Base-by-base conservation (phyloP, 23 tunicate genomes). In the Styela clava region DNA sequence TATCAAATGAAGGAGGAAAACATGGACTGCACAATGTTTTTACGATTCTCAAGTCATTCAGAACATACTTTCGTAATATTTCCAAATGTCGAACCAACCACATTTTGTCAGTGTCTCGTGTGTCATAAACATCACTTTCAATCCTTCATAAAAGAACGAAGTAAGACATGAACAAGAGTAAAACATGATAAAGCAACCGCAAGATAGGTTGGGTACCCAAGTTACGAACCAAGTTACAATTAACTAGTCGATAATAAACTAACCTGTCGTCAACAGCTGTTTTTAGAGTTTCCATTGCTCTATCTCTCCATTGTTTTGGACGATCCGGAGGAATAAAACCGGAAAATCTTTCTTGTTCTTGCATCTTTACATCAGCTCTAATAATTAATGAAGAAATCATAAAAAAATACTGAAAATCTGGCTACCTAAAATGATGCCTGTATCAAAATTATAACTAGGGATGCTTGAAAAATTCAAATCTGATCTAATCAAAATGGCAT, bases 291-390 rank as follows among this genome's bases (percentile, higher is more conserved):
- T 89, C 96, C 92, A 95, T 84, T n/a, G 91, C 86, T 64, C 86
- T 82, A 61, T 86, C 97, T 62, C 99, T 74, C 99, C 99, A 95
- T 22, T 74, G 44, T 70, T 90, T 95, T 0, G 99, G 99, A 61
- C 99, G 62, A 35, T 91, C 85, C 24, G 99, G 99, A 24, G 99
- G 99, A 3, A 86, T 71, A 86, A 95, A 95, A 24, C 99, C 99
- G 34, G 91, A 86, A 63, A 31, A 32, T 79, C 69, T 88, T 56
- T 94, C 89, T 79, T 94, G 99, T 37, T 94, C 89, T 24, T 24
- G 31, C 89, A 84, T 82, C 64, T 91, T 91, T 52, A 34, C 86
- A 72, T 91, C 97, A 76, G 97, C 74, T 63, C 97, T 88, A 7
- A 31, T 24, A 19, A 44, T 5, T n/a, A n/a, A n/a, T n/a, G n/a